Evolutionary conservation across 2,888 invertebrate species (phyloP).

Genomic region (Drosophila pseudotalamancana): DNA sequence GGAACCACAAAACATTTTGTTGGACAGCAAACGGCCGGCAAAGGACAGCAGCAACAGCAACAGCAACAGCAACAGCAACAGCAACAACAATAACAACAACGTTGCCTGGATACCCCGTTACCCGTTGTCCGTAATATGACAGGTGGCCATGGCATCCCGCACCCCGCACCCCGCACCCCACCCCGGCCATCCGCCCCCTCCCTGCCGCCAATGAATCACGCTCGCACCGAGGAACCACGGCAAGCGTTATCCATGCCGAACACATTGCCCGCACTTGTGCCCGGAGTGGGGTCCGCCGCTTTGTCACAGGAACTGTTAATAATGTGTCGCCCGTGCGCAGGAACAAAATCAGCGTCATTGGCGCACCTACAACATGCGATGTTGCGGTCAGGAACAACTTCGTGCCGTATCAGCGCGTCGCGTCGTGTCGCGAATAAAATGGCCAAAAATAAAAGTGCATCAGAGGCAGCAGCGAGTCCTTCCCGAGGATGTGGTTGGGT

Average conservation of each 20-base stretch:
- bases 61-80: constrained; percentile 18
- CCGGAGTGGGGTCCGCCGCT: constrained; percentile 44
- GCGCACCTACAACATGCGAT: constrained; percentile 82
- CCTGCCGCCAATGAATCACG: too few relatives aligned
- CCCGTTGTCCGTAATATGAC: constrained; percentile 63
- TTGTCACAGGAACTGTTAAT: constrained; percentile 80
- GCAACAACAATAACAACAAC: constrained; percentile 6
- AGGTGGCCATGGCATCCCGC: constrained; percentile 49
- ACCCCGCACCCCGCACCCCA: not conserved
- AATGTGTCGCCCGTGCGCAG: constrained; percentile 72
- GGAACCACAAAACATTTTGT: constrained; percentile 79
- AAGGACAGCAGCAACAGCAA: constrained; percentile 48
- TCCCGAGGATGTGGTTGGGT: constrained; percentile 4
- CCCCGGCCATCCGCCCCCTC: not conserved
- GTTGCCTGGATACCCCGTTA: not conserved
- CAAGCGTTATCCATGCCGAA: constrained; percentile 2
- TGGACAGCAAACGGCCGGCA: constrained; percentile 73
- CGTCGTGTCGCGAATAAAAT: constrained; percentile 69
- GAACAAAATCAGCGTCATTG: constrained; percentile 82
- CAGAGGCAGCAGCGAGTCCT: constrained; percentile 7
- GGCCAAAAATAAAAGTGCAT: constrained; percentile 33
- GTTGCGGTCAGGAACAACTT: constrained; percentile 79
- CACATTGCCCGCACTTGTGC: constrained; percentile 2
- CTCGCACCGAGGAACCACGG: too few relatives aligned
- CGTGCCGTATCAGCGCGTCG: constrained; percentile 75